Conservation (phyloP, 2,113 vertebrate genomes). For the Amphilophus citrinellus region DNA sequence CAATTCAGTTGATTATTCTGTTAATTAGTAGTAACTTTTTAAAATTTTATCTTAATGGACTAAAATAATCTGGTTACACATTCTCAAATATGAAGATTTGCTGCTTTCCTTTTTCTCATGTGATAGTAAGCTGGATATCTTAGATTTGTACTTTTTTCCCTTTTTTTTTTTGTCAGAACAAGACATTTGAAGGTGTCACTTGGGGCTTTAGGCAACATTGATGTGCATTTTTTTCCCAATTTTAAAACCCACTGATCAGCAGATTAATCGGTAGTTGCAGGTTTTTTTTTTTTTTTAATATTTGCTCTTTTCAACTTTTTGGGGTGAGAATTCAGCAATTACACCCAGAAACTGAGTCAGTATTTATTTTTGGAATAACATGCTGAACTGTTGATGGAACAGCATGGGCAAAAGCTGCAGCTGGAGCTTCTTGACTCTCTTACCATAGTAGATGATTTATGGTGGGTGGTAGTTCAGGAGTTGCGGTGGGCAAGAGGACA, state of each 20-base stretch:
- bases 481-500: neutral
- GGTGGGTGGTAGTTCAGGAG: neutral
- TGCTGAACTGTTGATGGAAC: neutral
- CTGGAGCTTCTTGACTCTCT: too few relatives aligned
- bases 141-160: neutral
- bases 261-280: too few relatives aligned
- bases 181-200: too few relatives aligned
- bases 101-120: neutral
- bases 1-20: neutral
- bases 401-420: neutral
- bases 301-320: accelerated
- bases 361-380: neutral
- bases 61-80: neutral
- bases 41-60: neutral
- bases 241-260: too few relatives aligned
- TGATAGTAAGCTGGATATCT: neutral
- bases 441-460: neutral
- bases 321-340: too few relatives aligned
- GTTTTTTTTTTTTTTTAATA: too few relatives aligned
- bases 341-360: neutral
- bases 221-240: too few relatives aligned
- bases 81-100: neutral
- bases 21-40: neutral
- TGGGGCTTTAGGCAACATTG: too few relatives aligned
- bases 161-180: neutral